phyloP scores from a whole-genome alignment of 2,888 invertebrate species.

The Hirtodrosophila confusa region DNA sequence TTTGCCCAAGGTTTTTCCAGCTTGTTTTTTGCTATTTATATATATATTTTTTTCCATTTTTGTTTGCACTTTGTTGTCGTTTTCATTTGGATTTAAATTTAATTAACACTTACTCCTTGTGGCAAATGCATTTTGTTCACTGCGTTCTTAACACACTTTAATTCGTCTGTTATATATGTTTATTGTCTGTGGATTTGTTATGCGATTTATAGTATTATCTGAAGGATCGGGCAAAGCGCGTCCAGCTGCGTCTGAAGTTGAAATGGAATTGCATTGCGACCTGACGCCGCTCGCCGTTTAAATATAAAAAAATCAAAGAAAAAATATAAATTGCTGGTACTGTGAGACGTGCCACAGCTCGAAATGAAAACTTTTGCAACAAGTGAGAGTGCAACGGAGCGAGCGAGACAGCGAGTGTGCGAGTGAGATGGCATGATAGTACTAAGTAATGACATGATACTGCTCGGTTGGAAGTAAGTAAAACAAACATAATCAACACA shows the following conservation, averaged over 20 bases:
- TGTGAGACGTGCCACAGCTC: slow-evolving; percentile 66
- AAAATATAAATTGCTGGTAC: slow-evolving; percentile 51
- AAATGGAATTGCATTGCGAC: slow-evolving; percentile 68
- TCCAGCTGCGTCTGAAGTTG: slow-evolving; percentile 49
- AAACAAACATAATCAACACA: slow-evolving; percentile 63
- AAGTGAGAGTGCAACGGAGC: slow-evolving; percentile 40
- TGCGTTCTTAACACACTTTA: slow-evolving; percentile 31
- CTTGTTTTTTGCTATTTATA: background rate
- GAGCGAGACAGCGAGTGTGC: slow-evolving; percentile 9
- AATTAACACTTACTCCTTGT: slow-evolving; percentile 77
- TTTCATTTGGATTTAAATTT: slow-evolving; percentile 6
- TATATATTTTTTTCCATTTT: slow-evolving; percentile 4
- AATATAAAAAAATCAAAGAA: slow-evolving; percentile 69
- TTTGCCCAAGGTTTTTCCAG: background rate
- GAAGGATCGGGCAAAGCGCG: slow-evolving; percentile 15
- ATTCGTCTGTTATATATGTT: slow-evolving; percentile 7
- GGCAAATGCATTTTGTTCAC: slow-evolving; percentile 66
- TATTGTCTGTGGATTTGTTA: slow-evolving; percentile 5
- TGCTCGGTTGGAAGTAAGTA: slow-evolving; percentile 59
- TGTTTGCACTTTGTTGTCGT: slow-evolving; percentile 1
- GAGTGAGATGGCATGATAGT: slow-evolving; percentile 10
- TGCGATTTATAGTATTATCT: slow-evolving; percentile 18
- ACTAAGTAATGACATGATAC: slow-evolving; percentile 42
- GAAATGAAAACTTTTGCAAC: slow-evolving; percentile 28
- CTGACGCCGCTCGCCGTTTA: slow-evolving; percentile 56